Percentiles rank a stretch among this genome's conserved stretches.
Evolutionary conservation across 2,113 vertebrate species (phyloP).

Genomic region (Neopipo cinnamomea): DNA sequence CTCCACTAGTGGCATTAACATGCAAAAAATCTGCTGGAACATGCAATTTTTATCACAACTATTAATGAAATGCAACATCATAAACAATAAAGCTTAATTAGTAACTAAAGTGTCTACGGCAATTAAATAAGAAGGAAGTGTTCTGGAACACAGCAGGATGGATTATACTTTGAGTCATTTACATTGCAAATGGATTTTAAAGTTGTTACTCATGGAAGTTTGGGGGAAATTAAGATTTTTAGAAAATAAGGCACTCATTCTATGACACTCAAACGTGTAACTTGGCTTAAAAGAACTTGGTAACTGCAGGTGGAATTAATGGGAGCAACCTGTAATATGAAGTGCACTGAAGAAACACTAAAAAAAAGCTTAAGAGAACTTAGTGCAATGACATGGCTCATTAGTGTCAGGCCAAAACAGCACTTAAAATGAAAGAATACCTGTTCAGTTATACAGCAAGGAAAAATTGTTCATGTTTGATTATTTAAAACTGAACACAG

Average conservation of each 20-base stretch:
- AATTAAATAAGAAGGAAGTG: slow-evolving; percentile 76
- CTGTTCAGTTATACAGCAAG: slow-evolving; percentile 13
- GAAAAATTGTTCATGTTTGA: slow-evolving; percentile 13
- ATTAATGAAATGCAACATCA: slow-evolving; percentile 73
- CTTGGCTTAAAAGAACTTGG: slow-evolving; percentile 30
- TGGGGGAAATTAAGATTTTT: slow-evolving; percentile 15
- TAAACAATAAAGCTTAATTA: slow-evolving; percentile 82
- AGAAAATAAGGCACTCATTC: slow-evolving; percentile 45
- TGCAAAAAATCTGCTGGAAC: slow-evolving; percentile 36
- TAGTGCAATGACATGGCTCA: slow-evolving; percentile 52
- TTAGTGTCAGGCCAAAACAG: slow-evolving; percentile 42
- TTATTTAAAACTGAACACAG: slow-evolving; percentile 26
- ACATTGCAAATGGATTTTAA: slow-evolving; percentile 74
- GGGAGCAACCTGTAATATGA: slow-evolving; percentile 38
- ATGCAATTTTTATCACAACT: slow-evolving; percentile 33
- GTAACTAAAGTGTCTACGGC: slow-evolving; percentile 72
- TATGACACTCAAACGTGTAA: slow-evolving; percentile 45
- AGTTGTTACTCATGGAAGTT: slow-evolving; percentile 65
- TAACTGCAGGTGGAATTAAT: slow-evolving; percentile 54
- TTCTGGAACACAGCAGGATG: slow-evolving; percentile 72
- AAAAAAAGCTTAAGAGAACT: slow-evolving; percentile 12
- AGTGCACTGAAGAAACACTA: slow-evolving; percentile 20
- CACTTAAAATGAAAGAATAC: slow-evolving; percentile 62
- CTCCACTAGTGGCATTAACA: slow-evolving; percentile 1
- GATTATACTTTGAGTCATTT: slow-evolving; percentile 71